phyloP scores from a whole-genome alignment of 2,888 invertebrate genomes.

The Drymonia ruficornis region DNA sequence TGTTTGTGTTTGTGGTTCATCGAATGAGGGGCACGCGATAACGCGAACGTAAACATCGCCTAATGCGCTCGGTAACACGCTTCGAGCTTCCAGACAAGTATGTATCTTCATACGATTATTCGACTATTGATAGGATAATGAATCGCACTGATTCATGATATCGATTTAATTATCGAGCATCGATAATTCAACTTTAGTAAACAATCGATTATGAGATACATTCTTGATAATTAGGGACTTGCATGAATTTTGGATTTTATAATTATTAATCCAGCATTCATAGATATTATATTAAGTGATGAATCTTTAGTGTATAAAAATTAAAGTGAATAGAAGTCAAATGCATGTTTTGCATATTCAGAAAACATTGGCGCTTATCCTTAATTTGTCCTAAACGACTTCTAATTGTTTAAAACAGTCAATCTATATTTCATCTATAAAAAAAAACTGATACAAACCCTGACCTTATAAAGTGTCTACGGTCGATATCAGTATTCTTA shows the following conservation, averaged over 20 bases:
- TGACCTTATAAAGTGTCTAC: constrained; percentile 25
- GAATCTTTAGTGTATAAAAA: no score
- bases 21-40: constrained; percentile 64
- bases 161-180: no score
- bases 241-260: no score
- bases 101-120: constrained; percentile 7
- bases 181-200: no score
- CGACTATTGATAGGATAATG: constrained; percentile 16
- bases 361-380: no score
- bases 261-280: no score
- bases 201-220: no score
- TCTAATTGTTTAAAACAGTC: constrained; percentile 22
- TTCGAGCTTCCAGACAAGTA: constrained; percentile 18
- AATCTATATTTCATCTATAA: no score
- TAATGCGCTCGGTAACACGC: constrained; percentile 27
- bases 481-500: constrained; percentile 16
- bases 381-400: constrained; percentile 5
- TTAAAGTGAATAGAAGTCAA: no score
- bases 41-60: constrained; percentile 53
- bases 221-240: no score
- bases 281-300: no score
- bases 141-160: constrained; percentile 1
- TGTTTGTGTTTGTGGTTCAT: constrained; percentile 55
- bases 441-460: constrained; percentile 19
- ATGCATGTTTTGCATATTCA: no score